Evolutionary conservation across 1,140 invertebrate species (phyloP).

Genomic region (Paralvinella palmiformis): DNA sequence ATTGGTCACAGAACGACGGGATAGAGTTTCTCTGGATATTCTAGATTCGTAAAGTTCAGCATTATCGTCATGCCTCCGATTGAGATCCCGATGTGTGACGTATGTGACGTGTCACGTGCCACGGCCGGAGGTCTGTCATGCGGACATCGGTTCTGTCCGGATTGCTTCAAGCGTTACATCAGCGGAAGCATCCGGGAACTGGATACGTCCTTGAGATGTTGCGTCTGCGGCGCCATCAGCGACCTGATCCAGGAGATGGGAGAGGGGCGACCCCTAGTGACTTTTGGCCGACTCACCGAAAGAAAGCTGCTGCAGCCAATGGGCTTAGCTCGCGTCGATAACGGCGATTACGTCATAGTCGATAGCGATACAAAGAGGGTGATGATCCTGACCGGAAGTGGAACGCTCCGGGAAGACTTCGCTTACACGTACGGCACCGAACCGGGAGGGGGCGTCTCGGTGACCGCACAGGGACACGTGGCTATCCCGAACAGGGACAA

Average conservation of each 20-base stretch:
- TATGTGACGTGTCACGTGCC: neutral
- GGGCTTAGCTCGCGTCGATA: neutral
- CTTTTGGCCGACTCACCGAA: neutral
- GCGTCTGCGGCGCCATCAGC: constrained; percentile 4
- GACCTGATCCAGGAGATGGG: neutral
- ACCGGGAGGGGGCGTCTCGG: neutral
- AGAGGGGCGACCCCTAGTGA: neutral
- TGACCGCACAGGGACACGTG: neutral
- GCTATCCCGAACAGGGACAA: neutral
- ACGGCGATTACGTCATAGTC: constrained; percentile 1
- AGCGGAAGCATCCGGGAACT: constrained; percentile 8
- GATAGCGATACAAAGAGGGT: neutral
- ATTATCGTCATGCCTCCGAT: too few species aligned
- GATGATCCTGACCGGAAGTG: neutral
- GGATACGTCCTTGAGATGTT: constrained; percentile 2
- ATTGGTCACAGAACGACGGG: too few species aligned
- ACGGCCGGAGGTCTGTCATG: neutral
- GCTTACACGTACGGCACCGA: neutral
- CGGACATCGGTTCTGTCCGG: constrained; percentile 9
- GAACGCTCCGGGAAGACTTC: constrained; percentile 1
- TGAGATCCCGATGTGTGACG: constrained; percentile 8
- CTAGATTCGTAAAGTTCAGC: too few species aligned
- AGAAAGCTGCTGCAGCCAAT: neutral
- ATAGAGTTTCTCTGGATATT: too few species aligned
- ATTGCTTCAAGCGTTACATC: constrained; percentile 9